phyloP scores from a whole-genome alignment of 1,140 invertebrate genomes.

The Galendromus occidentalis region DNA sequence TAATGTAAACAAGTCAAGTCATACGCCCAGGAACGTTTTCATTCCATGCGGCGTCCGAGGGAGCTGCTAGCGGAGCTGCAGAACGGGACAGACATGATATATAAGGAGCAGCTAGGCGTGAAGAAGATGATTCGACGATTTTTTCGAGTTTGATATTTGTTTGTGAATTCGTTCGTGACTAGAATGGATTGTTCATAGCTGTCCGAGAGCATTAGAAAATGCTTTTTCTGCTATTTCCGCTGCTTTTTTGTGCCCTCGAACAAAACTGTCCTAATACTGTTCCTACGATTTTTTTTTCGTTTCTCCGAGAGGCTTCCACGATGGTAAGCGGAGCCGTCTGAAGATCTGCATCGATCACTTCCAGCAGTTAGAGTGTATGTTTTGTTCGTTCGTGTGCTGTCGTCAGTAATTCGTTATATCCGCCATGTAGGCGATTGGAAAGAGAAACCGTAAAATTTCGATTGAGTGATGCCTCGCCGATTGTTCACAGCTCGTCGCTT shows the following conservation, averaged over 20 bases:
- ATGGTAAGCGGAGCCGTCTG: no score
- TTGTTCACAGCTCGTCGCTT: no score
- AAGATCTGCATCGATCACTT: no score
- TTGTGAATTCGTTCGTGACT: slow-evolving; percentile 9
- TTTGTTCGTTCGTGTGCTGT: no score
- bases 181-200: not conserved
- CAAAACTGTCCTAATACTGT: not conserved
- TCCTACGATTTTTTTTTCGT: not conserved
- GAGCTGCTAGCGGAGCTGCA: not conserved
- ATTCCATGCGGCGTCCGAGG: not conserved
- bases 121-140: not conserved
- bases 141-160: not conserved
- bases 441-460: no score
- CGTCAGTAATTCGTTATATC: no score
- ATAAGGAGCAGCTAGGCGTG: not conserved
- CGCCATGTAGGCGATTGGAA: no score
- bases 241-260: not conserved
- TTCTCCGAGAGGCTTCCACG: not conserved
- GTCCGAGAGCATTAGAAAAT: not conserved
- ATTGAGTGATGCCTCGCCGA: no score
- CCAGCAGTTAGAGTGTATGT: no score
- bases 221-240: not conserved
- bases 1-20: no score
- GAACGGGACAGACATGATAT: not conserved
- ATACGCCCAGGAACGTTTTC: not conserved